Evolutionary conservation across 92 coral and sea anemone species (phyloP).

Genomic region (Epizoanthus scotinus): DNA sequence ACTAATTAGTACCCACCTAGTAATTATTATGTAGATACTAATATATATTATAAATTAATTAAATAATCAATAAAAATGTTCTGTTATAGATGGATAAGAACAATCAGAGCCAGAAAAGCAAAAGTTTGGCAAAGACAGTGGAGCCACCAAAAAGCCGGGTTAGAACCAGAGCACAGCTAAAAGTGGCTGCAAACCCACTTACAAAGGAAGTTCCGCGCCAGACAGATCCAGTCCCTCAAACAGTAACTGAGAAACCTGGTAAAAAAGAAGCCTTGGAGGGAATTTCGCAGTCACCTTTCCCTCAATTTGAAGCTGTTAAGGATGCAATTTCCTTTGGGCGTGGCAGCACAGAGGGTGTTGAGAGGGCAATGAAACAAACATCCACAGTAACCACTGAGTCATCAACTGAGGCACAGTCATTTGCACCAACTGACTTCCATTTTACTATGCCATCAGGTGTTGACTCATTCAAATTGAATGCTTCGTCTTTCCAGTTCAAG

Average conservation of each 20-base stretch:
- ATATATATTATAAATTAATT: too few species aligned
- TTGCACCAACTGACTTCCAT: slow-evolving; percentile 80
- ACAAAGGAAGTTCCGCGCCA: not conserved
- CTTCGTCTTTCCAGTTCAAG: slow-evolving; percentile 71
- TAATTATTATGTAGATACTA: too few species aligned
- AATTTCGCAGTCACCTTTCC: slow-evolving; percentile 23
- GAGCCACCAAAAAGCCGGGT: slow-evolving; percentile 30
- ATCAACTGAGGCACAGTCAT: slow-evolving; percentile 46
- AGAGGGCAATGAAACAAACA: slow-evolving; percentile 23
- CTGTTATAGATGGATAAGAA: not conserved
- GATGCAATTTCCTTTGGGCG: slow-evolving; percentile 60
- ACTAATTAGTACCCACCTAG: too few species aligned
- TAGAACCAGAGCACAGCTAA: slow-evolving; percentile 57
- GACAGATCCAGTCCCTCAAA: not conserved
- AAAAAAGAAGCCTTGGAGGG: not conserved
- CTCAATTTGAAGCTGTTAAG: slow-evolving; percentile 43
- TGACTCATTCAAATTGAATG: slow-evolving; percentile 60
- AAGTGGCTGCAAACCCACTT: not conserved
- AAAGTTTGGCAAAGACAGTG: not conserved
- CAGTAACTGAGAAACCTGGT: not conserved
- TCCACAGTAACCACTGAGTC: not conserved
- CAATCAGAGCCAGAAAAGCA: slow-evolving; percentile 13
- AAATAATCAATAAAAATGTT: not conserved
- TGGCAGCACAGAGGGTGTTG: slow-evolving; percentile 53
- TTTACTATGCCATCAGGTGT: slow-evolving; percentile 86